phyloP scores from a whole-genome alignment of 2,888 invertebrate genomes.

The Synanthedon andrenaeformis region DNA sequence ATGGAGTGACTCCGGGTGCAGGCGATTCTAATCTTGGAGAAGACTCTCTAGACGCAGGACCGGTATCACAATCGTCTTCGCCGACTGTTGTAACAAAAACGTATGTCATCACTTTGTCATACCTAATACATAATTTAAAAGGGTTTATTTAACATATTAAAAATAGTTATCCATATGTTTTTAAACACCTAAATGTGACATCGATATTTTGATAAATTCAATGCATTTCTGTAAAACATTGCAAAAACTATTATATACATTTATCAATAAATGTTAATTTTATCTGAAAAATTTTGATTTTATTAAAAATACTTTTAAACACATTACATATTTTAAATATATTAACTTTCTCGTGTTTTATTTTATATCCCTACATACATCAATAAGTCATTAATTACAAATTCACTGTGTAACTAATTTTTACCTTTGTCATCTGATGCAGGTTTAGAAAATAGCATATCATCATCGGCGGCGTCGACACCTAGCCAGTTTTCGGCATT shows the following conservation, averaged over 20 bases:
- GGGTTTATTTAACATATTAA: neutral
- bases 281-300: no score
- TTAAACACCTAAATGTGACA: no score
- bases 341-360: no score
- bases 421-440: constrained; percentile 75
- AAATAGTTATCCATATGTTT: no score
- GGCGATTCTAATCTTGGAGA: constrained; percentile 79
- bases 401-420: neutral
- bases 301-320: no score
- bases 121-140: neutral
- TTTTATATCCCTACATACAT: no score
- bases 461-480: constrained; percentile 89
- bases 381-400: no score
- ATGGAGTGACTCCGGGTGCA: constrained; percentile 65
- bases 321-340: no score
- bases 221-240: no score
- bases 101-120: neutral
- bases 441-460: constrained; percentile 83
- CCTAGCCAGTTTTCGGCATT: constrained; percentile 96
- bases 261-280: no score
- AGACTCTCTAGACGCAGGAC: constrained; percentile 76
- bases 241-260: no score
- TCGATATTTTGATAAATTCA: no score
- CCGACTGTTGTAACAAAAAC: constrained; percentile 38
- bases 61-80: constrained; percentile 75